phyloP scores from a whole-genome alignment of 1,140 invertebrate genomes.

The Drosophila sechellia region DNA sequence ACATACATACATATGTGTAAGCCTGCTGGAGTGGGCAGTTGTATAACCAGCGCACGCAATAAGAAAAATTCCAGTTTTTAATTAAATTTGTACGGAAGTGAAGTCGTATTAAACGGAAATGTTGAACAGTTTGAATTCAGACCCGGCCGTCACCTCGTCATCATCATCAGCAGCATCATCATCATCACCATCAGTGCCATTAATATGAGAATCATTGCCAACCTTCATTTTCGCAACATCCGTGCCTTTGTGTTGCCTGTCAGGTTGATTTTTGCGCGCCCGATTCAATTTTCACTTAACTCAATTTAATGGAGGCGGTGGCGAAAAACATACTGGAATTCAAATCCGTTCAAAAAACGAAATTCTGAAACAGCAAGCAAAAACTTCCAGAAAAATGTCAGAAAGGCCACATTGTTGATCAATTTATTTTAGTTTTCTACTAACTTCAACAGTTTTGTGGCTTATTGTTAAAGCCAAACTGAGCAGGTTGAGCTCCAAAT shows the following conservation, averaged over 20 bases:
- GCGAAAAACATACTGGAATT: neutral
- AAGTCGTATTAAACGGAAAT: conserved; percentile 21
- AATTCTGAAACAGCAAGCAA: no score
- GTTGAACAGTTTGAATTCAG: conserved; percentile 12
- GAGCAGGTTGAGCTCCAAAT: neutral
- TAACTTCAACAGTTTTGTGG: no score
- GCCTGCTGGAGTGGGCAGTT: neutral
- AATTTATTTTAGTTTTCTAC: no score
- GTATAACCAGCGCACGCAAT: neutral
- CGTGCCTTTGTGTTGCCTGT: neutral
- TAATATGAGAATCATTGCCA: neutral
- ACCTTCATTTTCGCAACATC: neutral
- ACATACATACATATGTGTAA: no score
- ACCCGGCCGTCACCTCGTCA: neutral
- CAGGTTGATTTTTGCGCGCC: neutral
- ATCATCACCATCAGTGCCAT: neutral
- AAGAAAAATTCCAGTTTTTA: conserved; percentile 19
- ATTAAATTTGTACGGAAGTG: conserved; percentile 27
- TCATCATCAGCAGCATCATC: neutral
- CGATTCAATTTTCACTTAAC: neutral
- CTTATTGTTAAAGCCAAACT: neutral
- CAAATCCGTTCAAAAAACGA: no score
- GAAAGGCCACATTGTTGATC: no score
- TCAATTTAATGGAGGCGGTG: neutral
- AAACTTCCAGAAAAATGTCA: no score